Evolutionary conservation across 1,140 invertebrate species (phyloP), one percentile per base, ranked within the genome.

Genomic region (Dendrolimus punctatus): DNA sequence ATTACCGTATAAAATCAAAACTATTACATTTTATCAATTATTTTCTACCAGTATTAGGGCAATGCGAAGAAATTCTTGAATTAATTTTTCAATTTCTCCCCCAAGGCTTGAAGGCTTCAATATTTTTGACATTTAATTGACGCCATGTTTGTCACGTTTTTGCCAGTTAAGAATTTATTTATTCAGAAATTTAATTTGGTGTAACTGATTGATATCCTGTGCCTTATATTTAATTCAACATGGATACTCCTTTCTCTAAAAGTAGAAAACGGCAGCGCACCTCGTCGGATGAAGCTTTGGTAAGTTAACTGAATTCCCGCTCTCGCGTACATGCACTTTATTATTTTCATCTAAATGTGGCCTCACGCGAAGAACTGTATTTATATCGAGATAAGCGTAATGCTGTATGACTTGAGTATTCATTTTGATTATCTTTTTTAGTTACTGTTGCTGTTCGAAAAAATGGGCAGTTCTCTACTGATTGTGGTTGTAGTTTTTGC

Each of bases 91-190:
- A 2, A 7, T 45, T n/a, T 8, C 43, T 45, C 3, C 23, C n/a
- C 5, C n/a, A 8, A 8, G n/a, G n/a, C 46, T 49, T 52, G 49
- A 44, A 55, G 49, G 49, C 48, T 54, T 48, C 40, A 47, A 58
- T 48, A 40, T 48, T 49, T 55, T 54, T 67, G 58, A 60, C 58
- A 54, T 60, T 53, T 54, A 49, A 49, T 40, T 50, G 76, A 71
- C 77, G 80, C 80, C 80, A 83, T 83, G 70, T 80, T 83, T 78
- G 74, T 80, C 77, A 80, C 80, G 77, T 80, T 83, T 83, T 83
- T 74, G 62, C 68, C 58, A 75, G 62, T 76, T 66, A 62, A 72
- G 68, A 72, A 72, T 71, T 68, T 60, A 59, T 73, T 68, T 70
- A 69, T 53, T 49, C 55, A 67, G 66, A 71, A 72, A 64, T 64